Base-by-base conservation (phyloP, 2,888 invertebrate genomes). In the Timandra comae region DNA sequence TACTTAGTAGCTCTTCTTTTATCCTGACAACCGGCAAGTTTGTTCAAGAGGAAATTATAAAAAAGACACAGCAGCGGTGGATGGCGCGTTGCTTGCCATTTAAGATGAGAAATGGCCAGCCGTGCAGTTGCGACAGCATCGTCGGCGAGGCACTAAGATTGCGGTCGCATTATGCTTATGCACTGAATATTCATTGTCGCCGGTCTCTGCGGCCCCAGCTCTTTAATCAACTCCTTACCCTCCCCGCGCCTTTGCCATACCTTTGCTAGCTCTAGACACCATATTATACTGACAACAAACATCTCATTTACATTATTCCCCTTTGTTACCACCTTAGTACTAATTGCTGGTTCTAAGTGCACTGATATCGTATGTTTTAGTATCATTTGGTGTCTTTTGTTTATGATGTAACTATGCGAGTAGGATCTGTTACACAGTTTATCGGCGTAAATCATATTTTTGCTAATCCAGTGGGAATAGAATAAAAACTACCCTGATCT, bases 31-130 rank as follows among this genome's bases (percentile, higher is more conserved):
- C 28, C 33, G 29, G 35, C 27, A 30, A 46, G 38, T 45, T 43
- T 39, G 34, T 36, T 36, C 41, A 35, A 38, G 34, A 36, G 30
- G 28, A 39, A 35, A 45, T 43, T 45, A 41, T 52, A 56, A 59
- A 62, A 63, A 56, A 55, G 46, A 46, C 43, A 41, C 36, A 35
- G 46, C 43, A 40, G 48, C 30, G 58, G 57, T 51, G 61, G 16
- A 16, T 16, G 16, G 57, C 63, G 56, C 59, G 70, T 69, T 68
- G 67, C 61, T 63, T 65, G 67, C 66, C 68, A 67, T 80, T 82
- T 75, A 65, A 72, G 70, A 76, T 79, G 80, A 80, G 72, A 78
- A 79, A 82, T 80, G 79, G 74, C 63, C 72, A 71, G 69, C 67
- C 60, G 49, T 70, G 70, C 66, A 66, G 65, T 63, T 60, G 63